phyloP scores from a whole-genome alignment of 2,888 invertebrate genomes.

The Netelia melanura region DNA sequence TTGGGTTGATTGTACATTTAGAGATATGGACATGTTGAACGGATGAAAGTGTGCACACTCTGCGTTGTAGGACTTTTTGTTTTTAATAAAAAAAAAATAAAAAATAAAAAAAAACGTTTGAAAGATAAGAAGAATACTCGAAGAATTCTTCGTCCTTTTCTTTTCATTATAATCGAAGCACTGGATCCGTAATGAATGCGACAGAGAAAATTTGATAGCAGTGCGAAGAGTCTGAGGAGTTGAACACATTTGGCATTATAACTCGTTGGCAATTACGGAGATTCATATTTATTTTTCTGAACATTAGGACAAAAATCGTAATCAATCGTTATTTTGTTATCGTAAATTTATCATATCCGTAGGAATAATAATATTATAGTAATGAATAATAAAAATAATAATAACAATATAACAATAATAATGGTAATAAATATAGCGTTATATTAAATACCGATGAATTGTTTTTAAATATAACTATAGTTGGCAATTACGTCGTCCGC shows the following conservation, averaged over 20 bases:
- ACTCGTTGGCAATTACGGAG: slow-evolving; percentile 71
- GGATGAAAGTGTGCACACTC: slow-evolving; percentile 42
- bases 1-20: slow-evolving; percentile 54
- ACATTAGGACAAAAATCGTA: slow-evolving; percentile 82
- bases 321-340: slow-evolving; percentile 79
- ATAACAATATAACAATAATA: slow-evolving; percentile 65
- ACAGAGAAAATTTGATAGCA: slow-evolving; percentile 4
- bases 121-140: slow-evolving; percentile 13
- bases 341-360: slow-evolving; percentile 81
- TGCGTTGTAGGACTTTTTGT: slow-evolving; percentile 53
- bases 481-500: slow-evolving; percentile 72
- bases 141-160: not conserved
- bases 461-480: slow-evolving; percentile 73
- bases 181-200: slow-evolving; percentile 8
- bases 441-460: slow-evolving; percentile 81
- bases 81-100: slow-evolving; percentile 47
- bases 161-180: slow-evolving; percentile 15
- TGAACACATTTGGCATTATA: slow-evolving; percentile 34
- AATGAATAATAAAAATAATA: slow-evolving; percentile 63
- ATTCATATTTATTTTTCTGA: slow-evolving; percentile 81
- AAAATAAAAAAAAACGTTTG: slow-evolving; percentile 17
- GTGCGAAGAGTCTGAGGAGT: slow-evolving; percentile 29
- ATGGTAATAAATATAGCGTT: slow-evolving; percentile 75
- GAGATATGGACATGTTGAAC: slow-evolving; percentile 36
- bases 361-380: slow-evolving; percentile 77